Base-by-base conservation (phyloP, 2,888 invertebrate species). In the Himalopsyche anomala region DNA sequence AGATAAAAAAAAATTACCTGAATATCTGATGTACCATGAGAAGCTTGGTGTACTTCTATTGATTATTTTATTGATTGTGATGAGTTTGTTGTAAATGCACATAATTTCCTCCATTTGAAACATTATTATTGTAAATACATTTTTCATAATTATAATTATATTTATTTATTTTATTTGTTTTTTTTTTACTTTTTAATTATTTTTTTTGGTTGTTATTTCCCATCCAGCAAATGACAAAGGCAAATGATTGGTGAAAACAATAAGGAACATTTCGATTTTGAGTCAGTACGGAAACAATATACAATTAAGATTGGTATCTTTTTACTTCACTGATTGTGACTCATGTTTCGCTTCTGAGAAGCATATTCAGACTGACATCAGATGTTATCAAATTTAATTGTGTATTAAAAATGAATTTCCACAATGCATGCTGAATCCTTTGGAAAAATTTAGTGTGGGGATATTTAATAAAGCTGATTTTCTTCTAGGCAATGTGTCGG, bases 91-190 rank as follows among this genome's bases (percentile, higher is more conserved):
- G 69, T 69, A 80, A 74, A 79, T 51, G 42, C 56, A 84, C 19
- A 69, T 84, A 62, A 42, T 45, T 83, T 40, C 17, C 38, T 69
- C 28, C 28, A 40, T 83, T 69, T 62, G 28, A 62, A 62, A 62
- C 28, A 62, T 62, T 62, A 80, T 56, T 62, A 86, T 86, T n/a
- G 85, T 84, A 87, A 83, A 87, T 86, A 84, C 74, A 81, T 86
- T 81, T 84, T 88, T 84, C 38, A 19, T 86, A 86, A 82, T 85
- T 88, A 88, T 88, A 85, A 82, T 85, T 88, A 88, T 88, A 85
- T 87, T 83, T 88, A 87, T 86, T 88, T 87, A 56, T 85, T 85
- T 85, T 36, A 80, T 80, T 83, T 84, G 79, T 69, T 84, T 87
- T 87, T 87, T 81, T 82, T 51, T 83, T 84, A 28, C 62, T 84